Percentiles rank a stretch among this genome's conserved stretches.
Evolutionary conservation across 2,797 vertebrate genomes (phyloP).

Genomic region (Synanceia verrucosa): DNA sequence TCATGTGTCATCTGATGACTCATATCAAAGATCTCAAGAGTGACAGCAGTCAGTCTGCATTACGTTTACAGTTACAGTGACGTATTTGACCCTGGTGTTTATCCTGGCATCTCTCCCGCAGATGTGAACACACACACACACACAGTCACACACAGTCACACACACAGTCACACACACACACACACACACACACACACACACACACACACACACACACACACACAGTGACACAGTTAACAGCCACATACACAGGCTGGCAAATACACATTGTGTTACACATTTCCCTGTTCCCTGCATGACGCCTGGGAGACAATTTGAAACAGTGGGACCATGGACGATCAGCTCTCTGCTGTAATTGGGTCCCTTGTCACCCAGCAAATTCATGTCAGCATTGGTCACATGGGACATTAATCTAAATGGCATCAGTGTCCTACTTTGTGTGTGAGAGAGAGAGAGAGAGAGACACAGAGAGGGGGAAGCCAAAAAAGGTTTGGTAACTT

Average conservation of each 20-base stretch:
- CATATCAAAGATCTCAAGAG: conserved; percentile 35
- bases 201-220: neutral
- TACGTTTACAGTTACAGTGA: conserved; percentile 54
- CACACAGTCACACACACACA: conserved; percentile 20
- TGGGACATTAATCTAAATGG: conserved; percentile 82
- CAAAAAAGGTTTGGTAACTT: conserved; percentile 33
- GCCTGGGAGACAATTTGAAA: conserved; percentile 70
- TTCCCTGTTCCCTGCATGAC: conserved; percentile 41
- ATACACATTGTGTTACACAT: conserved; percentile 26
- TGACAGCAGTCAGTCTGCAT: conserved; percentile 69
- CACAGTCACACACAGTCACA: conserved; percentile 50
- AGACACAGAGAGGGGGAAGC: neutral
- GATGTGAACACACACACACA: conserved; percentile 57
- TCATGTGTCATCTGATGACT: conserved; percentile 21
- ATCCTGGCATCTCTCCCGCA: conserved; percentile 38
- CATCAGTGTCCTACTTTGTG: conserved; percentile 81
- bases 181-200: neutral
- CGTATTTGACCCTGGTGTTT: conserved; percentile 68
- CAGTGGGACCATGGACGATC: conserved; percentile 62
- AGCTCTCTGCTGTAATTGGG: conserved; percentile 80
- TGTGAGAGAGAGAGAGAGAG: conserved; percentile 5
- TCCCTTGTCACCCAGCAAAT: conserved; percentile 80
- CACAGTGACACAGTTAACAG: conserved; percentile 44
- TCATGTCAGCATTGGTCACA: conserved; percentile 76
- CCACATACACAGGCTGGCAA: neutral